A percentile compares a stretch with the other conserved stretches of the same genome.
These are phyloP conservation scores for Coranthus polyacanthus DNA, from an alignment of 2,797 vertebrate species.

Conservation along the genomic window DNA sequence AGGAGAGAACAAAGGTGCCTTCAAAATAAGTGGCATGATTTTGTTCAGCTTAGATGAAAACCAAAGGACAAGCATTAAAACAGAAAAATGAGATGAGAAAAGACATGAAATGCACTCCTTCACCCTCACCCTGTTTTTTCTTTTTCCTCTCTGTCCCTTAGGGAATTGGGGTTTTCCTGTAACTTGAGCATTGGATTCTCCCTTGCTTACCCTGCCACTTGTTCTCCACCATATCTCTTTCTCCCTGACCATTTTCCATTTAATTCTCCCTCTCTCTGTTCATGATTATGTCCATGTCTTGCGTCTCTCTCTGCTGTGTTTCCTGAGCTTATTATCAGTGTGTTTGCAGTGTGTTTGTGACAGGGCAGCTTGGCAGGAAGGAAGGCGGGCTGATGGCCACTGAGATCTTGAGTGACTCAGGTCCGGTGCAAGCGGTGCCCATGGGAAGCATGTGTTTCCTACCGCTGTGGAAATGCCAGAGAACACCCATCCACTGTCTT, in stretches of 20 bases:
- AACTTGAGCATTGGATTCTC: constrained; percentile 71
- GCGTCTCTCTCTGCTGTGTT: constrained; percentile 38
- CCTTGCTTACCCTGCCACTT: constrained; percentile 62
- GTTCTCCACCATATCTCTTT: constrained; percentile 57
- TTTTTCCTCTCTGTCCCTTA: constrained; percentile 31
- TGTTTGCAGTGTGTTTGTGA: constrained; percentile 76
- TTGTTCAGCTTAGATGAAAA: constrained; percentile 54
- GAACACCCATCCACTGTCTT: constrained; percentile 56
- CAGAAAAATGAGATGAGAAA: constrained; percentile 37
- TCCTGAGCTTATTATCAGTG: constrained; percentile 75
- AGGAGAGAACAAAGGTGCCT: constrained; percentile 65
- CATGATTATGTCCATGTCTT: constrained; percentile 5
- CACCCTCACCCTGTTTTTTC: constrained; percentile 43
- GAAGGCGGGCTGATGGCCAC: constrained; percentile 80
- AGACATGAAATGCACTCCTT: constrained; percentile 59
- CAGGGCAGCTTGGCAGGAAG: constrained; percentile 82
- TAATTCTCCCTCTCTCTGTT: constrained; percentile 19
- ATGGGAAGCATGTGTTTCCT: constrained; percentile 78
- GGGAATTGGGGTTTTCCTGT: constrained; percentile 77
- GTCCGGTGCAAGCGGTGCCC: constrained; percentile 79
- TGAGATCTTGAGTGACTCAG: constrained; percentile 79
- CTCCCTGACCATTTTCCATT: constrained; percentile 29
- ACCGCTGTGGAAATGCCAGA: constrained; percentile 69
- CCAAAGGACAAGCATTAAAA: constrained; percentile 46
- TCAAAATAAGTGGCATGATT: constrained; percentile 47